Evolutionary conservation across 2,797 vertebrate species (phyloP), one percentile per base, ranked within the genome.

Genomic region (Acrocephalus scirpaceus): DNA sequence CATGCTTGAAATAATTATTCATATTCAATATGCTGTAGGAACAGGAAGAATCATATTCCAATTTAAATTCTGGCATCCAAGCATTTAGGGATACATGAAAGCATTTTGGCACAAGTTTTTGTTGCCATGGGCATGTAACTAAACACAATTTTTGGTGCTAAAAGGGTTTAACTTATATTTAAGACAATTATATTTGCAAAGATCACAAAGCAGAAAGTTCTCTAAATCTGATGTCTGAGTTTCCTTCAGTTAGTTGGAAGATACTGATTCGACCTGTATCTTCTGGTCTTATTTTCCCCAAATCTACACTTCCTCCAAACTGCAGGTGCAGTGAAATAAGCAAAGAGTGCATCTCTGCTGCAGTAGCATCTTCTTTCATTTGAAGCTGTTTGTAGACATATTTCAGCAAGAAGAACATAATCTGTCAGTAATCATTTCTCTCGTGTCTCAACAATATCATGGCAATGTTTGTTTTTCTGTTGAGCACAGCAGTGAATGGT

Each of bases 41-140:
- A 93, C 27, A 93, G 86, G 76, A 87, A 86, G 89, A 89, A 95
- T 88, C 90, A n/a, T 81, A 88, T 87, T 95, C 86, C 90, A 95
- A 48, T 86, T 89, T 76, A 73, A 80, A 87, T 82, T 95, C 82
- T 91, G 75, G 57, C 58, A 80, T 88, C 58, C 29, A 94, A 90
- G 64, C 88, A 38, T 88, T 73, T 91, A 72, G 83, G 88, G 64
- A 57, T 87, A 86, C 36, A 11, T 92, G 85, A 92, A 89, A 71
- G 66, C 29, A 65, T 95, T 96, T 96, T 96, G 95, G 61, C 84
- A 93, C 30, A 29, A 54, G 36, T 75, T 65, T 93, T 29, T 82
- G 89, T 91, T 91, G 91, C 80, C 77, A 70, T 94, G 67, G 85
- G 50, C 19, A 5, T 61, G 69, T 64, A 90, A 86, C 62, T 78